Base-by-base conservation (phyloP, 2,113 vertebrate genomes). In the Syngnathus floridae region DNA sequence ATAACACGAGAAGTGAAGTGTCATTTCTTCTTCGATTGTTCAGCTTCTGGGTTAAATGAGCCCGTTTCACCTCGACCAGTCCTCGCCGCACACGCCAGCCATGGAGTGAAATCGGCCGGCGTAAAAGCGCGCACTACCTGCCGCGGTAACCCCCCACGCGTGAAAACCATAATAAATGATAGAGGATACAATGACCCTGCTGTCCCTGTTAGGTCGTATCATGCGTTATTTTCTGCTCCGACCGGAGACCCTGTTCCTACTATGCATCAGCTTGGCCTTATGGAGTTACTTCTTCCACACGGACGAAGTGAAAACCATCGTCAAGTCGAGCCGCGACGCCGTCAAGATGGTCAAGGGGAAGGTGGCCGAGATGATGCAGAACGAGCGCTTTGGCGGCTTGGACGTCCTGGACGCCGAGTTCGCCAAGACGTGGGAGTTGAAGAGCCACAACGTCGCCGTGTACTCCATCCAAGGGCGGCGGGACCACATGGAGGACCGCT, bases 281-380 rank as follows among this genome's bases (percentile, higher is more conserved):
- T 99, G 96, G 95, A 99, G 96, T 88, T 97, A 98, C 83, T 96
- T 99, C 92, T 99, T 98, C 90, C 96, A 99, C 90, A 99, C 95
- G n/a, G 96, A 98, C 87, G 96, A 99, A 78, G 95, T 99, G 85
- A 98, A 99, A 89, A 98, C 95, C 88, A 98, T 99, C 66, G 95
- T 97, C 35, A 95, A 97, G 90, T 99, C 95, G 68, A 98, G 95
- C 90, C 92, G 95, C 69, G 95, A 98, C 75, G 95, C 95, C 19
- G 96, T 99, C 84, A 95, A 96, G 88, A 95, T 97, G 95, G 94
- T 98, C 75, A 95, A 98, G 89, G 95, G 95, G 90, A 97, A 97
- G 82, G 94, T 98, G 91, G 95, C 93, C 5, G 95, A 98, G 90
- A 95, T 97, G 86, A 98, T 96, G 93, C 95, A 97, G 89, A 96